A percentile compares a stretch with the other conserved stretches of the same genome.
These are phyloP conservation scores for Pogonocherus hispidulus DNA, from an alignment of 2,888 invertebrate genomes.

Conservation along the genomic window DNA sequence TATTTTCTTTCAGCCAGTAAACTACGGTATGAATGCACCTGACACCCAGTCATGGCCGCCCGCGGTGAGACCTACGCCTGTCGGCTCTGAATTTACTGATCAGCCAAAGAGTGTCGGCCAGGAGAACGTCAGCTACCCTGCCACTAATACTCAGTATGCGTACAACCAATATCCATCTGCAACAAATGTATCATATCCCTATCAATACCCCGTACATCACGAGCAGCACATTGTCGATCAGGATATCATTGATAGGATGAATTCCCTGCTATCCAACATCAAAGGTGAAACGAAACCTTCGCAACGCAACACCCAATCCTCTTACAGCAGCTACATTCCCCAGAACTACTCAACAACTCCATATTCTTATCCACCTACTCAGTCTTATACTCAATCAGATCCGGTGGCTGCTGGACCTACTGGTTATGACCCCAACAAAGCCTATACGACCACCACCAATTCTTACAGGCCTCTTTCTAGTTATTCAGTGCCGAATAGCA, in stretches of 20 bases:
- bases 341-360: conserved; percentile 49
- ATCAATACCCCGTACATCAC: conserved; percentile 45
- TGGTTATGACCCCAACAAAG: conserved; percentile 48
- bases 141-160: conserved; percentile 28
- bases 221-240: conserved; percentile 34
- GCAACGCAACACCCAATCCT: conserved; percentile 34
- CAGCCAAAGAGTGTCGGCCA: conserved; percentile 57
- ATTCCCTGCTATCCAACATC: conserved; percentile 30
- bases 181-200: conserved; percentile 3
- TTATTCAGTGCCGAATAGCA: conserved; percentile 35
- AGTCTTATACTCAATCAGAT: conserved; percentile 23
- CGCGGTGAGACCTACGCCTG: conserved; percentile 78
- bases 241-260: conserved; percentile 44
- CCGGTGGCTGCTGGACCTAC: neutral
- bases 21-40: conserved; percentile 37
- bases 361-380: conserved; percentile 35
- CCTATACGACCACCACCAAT: conserved; percentile 55
- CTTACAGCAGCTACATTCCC: conserved; percentile 51
- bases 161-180: conserved; percentile 21
- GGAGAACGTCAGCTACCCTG: conserved; percentile 13
- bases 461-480: conserved; percentile 55
- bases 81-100: conserved; percentile 76
- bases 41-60: conserved; percentile 73
- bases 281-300: conserved; percentile 25
- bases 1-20: conserved; percentile 10